Evolutionary conservation across 2,888 invertebrate genomes (phyloP).

Genomic region (Trichogramma dendrolimi): DNA sequence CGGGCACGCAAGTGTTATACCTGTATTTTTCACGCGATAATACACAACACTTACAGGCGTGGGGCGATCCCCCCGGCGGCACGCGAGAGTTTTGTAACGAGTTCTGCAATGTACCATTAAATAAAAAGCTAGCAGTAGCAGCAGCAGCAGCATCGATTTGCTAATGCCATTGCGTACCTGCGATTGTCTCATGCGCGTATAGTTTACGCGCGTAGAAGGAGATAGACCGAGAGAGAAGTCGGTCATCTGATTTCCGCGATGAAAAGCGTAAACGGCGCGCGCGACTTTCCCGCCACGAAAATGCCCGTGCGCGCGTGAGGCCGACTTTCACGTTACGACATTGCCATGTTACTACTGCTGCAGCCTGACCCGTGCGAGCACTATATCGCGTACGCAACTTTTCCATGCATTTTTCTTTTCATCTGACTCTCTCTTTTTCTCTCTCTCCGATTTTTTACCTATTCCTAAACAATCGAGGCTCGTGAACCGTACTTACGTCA

Average conservation of each 20-base stretch:
- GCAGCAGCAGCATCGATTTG: no score
- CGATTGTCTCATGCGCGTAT: background rate
- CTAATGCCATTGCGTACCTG: no score
- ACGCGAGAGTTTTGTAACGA: no score
- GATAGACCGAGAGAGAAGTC: conserved; percentile 3
- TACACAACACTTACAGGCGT: no score
- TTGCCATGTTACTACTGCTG: background rate
- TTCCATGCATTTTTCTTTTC: conserved; percentile 1
- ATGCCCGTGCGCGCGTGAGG: background rate
- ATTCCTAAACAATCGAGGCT: background rate
- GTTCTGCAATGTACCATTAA: no score
- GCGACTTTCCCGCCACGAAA: background rate
- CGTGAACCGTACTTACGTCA: no score
- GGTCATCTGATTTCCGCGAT: conserved; percentile 24
- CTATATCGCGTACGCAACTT: conserved; percentile 26
- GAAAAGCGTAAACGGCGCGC: no score
- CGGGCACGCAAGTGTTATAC: no score
- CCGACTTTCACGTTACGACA: conserved; percentile 13
- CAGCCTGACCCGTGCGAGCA: conserved; percentile 25
- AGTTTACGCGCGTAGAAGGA: conserved; percentile 5
- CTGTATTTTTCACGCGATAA: no score
- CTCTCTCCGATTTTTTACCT: background rate
- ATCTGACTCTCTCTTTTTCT: background rate
- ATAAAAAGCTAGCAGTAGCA: no score
- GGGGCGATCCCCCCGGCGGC: no score